Percentiles rank a stretch among this genome's conserved stretches.
phyloP scores from a whole-genome alignment of 2,113 vertebrate genomes.

The Cisticola juncidis region DNA sequence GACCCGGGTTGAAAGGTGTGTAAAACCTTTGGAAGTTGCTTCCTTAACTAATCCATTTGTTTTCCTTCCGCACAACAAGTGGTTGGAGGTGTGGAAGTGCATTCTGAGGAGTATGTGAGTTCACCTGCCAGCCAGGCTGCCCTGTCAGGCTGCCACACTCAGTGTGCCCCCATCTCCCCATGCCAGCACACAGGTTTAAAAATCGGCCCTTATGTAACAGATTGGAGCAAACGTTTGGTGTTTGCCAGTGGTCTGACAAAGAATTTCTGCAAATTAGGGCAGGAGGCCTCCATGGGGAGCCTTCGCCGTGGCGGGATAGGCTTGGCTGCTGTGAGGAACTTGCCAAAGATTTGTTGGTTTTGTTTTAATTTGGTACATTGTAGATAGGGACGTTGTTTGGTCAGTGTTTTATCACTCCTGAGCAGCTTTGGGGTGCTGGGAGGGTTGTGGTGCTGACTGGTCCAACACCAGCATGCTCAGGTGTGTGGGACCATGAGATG shows the following conservation, averaged over 20 bases:
- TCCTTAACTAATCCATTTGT: background rate
- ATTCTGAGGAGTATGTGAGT: background rate
- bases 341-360: slow-evolving; percentile 19
- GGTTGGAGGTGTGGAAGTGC: background rate
- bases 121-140: background rate
- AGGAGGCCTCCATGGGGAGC: slow-evolving; percentile 62
- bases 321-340: background rate
- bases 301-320: background rate
- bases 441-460: background rate
- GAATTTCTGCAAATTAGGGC: slow-evolving; percentile 51
- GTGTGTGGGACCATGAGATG: fast-evolving
- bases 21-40: background rate
- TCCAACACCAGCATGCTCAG: background rate
- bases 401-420: background rate
- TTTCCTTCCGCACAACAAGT: slow-evolving; percentile 22
- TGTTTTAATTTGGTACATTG: background rate
- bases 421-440: background rate
- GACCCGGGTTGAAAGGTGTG: background rate
- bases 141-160: background rate
- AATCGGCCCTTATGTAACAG: slow-evolving; percentile 43
- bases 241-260: slow-evolving; percentile 50
- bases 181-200: background rate
- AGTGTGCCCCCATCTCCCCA: background rate
- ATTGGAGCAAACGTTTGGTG: slow-evolving; percentile 42
- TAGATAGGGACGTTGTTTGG: background rate